Evolutionary conservation across 2,888 invertebrate species (phyloP).

Genomic region (Lypha dubia): DNA sequence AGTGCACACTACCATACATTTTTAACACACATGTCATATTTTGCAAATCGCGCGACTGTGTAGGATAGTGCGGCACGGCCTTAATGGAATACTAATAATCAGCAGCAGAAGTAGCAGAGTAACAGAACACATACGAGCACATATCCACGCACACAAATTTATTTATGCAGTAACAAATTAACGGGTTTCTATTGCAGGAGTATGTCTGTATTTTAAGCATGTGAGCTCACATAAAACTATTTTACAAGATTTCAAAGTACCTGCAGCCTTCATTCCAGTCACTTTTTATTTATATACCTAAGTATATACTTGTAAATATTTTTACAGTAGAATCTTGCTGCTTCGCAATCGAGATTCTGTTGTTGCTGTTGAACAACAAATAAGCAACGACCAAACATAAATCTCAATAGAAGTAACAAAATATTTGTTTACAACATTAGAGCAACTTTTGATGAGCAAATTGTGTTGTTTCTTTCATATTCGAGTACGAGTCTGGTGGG

Average conservation of each 20-base stretch:
- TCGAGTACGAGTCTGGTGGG: constrained; percentile 24
- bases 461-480: constrained; percentile 28
- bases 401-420: constrained; percentile 26
- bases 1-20: too few relatives aligned
- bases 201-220: neutral
- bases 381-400: constrained; percentile 27
- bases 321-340: neutral
- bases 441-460: constrained; percentile 50
- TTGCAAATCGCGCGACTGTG: too few relatives aligned
- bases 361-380: neutral
- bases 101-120: neutral
- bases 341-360: neutral
- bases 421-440: constrained; percentile 4
- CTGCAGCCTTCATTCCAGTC: constrained; percentile 5
- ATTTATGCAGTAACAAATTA: neutral
- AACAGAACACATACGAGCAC: neutral
- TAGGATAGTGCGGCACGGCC: too few relatives aligned
- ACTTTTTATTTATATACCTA: constrained; percentile 29
- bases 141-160: neutral
- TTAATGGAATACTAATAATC: constrained; percentile 19
- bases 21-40: too few relatives aligned
- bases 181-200: neutral
- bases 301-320: neutral
- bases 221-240: neutral
- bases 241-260: neutral